Base-by-base conservation (phyloP, 2,113 vertebrate species). In the Spheniscus mendiculus region DNA sequence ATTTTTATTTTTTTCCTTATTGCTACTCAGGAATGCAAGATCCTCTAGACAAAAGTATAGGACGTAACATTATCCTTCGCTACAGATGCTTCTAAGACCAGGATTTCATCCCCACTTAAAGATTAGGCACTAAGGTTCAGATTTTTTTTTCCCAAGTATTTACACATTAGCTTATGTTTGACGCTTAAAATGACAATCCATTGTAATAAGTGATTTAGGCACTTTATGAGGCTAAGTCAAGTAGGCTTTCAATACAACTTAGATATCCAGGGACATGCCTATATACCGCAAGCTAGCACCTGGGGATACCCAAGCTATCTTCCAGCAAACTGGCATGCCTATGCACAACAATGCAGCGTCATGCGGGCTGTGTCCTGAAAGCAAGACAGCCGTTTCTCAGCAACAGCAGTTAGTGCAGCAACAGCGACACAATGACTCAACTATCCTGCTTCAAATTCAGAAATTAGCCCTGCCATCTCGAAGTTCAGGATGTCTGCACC, bases 301-400 rank as follows among this genome's bases (percentile, higher is more conserved):
- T 36, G 23, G 42, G 27, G 36, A 76, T 17, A 56, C 19, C 15
- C 45, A 83, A 63, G 30, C 26, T 40, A 14, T 17, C 42, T 70
- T n/a, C 0, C 0, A 88, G 34, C 36, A 77, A 59, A 44, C 4
- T 29, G 23, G 40, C 29, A 10, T 30, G 44, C 15, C 25, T 32
- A 7, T 11, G 40, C 59, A 74, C 55, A 66, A 4, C 26, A 67
- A 34, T 0, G 17, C 61, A 67, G 61, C 23, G 30, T 11, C 32
- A 6, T 4, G 3, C 4, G 1, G 23, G 38, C 32, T 62, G 42
- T 7, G 6, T 34, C 76, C 85, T 59, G 59, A 49, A 42, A 55
- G 44, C 47, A 72, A 4, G 2, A 40, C 42, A 53, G 26, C 22
- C 3, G 1, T 56, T 86, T 38, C 79, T 73, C 73, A 78, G 65